These are phyloP conservation scores for Oscheius sp. DNA, from an alignment of 2,888 invertebrate species.

Conservation along the genomic window DNA sequence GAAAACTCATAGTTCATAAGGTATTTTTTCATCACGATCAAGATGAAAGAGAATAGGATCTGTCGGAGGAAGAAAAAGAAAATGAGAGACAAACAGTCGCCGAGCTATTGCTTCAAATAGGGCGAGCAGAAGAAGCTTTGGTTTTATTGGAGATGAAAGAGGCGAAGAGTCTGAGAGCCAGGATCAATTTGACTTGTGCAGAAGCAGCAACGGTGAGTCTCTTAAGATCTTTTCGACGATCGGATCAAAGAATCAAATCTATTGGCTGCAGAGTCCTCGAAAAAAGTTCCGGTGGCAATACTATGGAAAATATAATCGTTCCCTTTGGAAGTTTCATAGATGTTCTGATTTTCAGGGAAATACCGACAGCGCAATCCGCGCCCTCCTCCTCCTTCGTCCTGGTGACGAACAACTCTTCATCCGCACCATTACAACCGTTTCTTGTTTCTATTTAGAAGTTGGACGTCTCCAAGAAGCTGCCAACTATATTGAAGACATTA, in stretches of 20 bases:
- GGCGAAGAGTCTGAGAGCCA: neutral
- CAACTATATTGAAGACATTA: neutral
- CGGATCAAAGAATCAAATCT: too few relatives aligned
- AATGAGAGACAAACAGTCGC: conserved; percentile 11
- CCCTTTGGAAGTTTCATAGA: too few relatives aligned
- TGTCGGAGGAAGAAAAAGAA: neutral
- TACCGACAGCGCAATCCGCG: neutral
- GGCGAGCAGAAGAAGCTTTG: conserved; percentile 20
- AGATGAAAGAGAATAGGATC: neutral
- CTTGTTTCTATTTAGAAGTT: neutral
- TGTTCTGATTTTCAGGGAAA: conserved; percentile 16
- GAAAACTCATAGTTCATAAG: neutral
- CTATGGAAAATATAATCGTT: conserved; percentile 50
- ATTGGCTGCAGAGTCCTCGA: too few relatives aligned
- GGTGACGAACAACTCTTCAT: neutral
- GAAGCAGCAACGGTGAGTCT: conserved; percentile 9
- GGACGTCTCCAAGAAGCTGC: conserved; percentile 9
- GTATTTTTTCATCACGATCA: neutral
- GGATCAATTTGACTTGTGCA: conserved; percentile 8
- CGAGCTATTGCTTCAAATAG: conserved; percentile 17
- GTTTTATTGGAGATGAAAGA: neutral
- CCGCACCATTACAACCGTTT: conserved; percentile 1
- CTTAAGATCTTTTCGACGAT: too few relatives aligned
- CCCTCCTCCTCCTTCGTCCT: conserved; percentile 4
- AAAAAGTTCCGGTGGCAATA: conserved; percentile 1